A percentile compares a stretch with the other conserved stretches of the same genome.
Evolutionary conservation across 2,113 vertebrate genomes (phyloP).

Genomic region (Trichomycterus rosablanca): DNA sequence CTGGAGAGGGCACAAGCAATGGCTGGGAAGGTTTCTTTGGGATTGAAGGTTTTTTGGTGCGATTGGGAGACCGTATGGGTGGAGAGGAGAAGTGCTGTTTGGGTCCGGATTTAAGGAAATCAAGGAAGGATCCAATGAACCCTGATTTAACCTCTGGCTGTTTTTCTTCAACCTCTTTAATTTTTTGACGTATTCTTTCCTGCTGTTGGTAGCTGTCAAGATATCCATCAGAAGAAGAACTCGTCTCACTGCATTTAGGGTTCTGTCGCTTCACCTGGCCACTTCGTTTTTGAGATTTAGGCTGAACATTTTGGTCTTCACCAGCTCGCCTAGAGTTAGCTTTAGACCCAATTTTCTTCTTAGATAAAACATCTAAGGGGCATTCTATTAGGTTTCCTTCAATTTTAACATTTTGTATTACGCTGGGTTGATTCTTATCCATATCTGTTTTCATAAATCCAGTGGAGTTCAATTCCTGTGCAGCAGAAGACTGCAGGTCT

Average conservation of each 20-base stretch:
- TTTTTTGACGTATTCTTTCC: constrained; percentile 95
- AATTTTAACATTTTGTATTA: constrained; percentile 62
- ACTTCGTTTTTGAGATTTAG: constrained; percentile 74
- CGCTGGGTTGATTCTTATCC: constrained; percentile 53
- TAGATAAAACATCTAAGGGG: constrained; percentile 70
- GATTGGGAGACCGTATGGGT: constrained; percentile 79
- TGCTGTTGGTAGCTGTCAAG: constrained; percentile 90
- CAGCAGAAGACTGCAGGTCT: constrained; percentile 67
- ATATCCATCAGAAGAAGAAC: constrained; percentile 72
- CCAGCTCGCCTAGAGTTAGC: constrained; percentile 65
- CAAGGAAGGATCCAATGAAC: constrained; percentile 95
- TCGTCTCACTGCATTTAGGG: constrained; percentile 74
- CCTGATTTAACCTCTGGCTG: constrained; percentile 97
- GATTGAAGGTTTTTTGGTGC: constrained; percentile 75
- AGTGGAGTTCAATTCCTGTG: constrained; percentile 65
- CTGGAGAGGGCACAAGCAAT: constrained; percentile 64
- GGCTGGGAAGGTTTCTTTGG: constrained; percentile 69
- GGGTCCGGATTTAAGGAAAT: constrained; percentile 95
- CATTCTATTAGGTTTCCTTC: constrained; percentile 74
- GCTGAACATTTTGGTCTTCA: constrained; percentile 73
- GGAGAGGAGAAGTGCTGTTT: constrained; percentile 90
- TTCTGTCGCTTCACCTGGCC: constrained; percentile 81
- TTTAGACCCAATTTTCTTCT: constrained; percentile 81
- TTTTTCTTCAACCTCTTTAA: constrained; percentile 95
- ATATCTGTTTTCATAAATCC: constrained; percentile 52